These are phyloP conservation scores for Nylanderia fulva DNA, from an alignment of 1,140 invertebrate species.

Conservation along the genomic window DNA sequence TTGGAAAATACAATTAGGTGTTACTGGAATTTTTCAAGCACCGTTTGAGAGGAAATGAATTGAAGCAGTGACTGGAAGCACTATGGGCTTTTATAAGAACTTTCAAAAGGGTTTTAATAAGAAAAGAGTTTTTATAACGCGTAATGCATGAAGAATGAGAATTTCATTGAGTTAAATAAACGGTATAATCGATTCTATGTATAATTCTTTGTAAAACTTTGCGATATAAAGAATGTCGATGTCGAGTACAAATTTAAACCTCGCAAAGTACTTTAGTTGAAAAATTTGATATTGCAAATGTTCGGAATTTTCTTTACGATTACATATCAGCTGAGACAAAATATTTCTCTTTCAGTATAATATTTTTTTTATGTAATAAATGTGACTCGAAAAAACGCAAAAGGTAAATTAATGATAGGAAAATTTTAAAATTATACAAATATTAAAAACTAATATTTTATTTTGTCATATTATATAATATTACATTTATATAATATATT, in stretches of 20 bases:
- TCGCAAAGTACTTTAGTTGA: conserved; percentile 31
- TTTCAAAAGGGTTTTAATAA: conserved; percentile 29
- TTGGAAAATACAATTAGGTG: conserved; percentile 10
- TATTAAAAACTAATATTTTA: background rate
- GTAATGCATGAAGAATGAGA: conserved; percentile 25
- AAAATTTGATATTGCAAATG: conserved; percentile 42
- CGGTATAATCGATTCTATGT: conserved; percentile 33
- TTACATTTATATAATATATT: no score
- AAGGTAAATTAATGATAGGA: background rate
- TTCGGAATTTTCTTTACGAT: background rate
- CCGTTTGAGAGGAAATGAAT: conserved; percentile 3
- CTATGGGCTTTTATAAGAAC: conserved; percentile 19
- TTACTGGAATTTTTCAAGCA: conserved; percentile 33
- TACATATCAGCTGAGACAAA: conserved; percentile 24
- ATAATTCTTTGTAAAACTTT: conserved; percentile 42
- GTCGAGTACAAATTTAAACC: conserved; percentile 40
- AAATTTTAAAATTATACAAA: conserved; percentile 37
- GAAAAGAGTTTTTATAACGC: no score
- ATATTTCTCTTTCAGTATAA: conserved; percentile 29
- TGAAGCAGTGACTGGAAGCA: conserved; percentile 32
- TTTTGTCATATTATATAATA: no score
- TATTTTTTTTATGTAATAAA: conserved; percentile 37
- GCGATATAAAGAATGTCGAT: conserved; percentile 5
- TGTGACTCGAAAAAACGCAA: background rate
- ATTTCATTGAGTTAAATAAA: conserved; percentile 36